Evolutionary conservation across 2,797 vertebrate species (phyloP).

Genomic region (Ara ararauna): DNA sequence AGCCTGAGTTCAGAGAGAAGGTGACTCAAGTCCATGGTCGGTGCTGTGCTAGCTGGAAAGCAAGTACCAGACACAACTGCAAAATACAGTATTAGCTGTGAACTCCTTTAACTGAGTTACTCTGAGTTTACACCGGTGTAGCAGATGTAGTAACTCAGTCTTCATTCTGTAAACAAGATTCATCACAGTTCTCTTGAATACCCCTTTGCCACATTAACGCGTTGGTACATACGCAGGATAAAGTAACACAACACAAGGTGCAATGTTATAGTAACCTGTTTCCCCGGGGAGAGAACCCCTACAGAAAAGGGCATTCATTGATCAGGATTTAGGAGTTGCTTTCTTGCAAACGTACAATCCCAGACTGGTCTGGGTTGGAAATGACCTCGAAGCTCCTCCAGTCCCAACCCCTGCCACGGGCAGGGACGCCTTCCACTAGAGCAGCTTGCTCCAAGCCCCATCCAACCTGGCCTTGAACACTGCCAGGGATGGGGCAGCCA

Average conservation of each 20-base stretch:
- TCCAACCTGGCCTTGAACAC: too few species aligned
- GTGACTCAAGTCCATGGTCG: not conserved
- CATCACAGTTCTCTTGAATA: not conserved
- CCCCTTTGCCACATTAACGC: fast-evolving
- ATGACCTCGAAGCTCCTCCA: not conserved
- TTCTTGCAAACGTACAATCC: not conserved
- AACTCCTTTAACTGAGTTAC: not conserved
- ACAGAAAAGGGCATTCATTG: not conserved
- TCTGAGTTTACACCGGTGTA: not conserved
- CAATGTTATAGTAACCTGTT: not conserved
- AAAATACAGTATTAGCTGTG: not conserved
- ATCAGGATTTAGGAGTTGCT: not conserved
- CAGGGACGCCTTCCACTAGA: too few species aligned
- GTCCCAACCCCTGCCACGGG: too few species aligned
- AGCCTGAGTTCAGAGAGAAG: not conserved
- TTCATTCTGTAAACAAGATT: not conserved
- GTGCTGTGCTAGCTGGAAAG: not conserved
- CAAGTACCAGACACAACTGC: not conserved
- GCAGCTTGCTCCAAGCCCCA: too few species aligned
- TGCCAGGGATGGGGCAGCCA: too few species aligned
- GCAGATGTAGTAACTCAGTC: not conserved
- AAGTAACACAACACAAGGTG: not conserved
- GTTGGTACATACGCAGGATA: fast-evolving
- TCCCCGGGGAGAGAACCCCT: not conserved
- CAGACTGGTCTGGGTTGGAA: not conserved